These are phyloP conservation scores for Ceratitis capitata DNA, from an alignment of 1,140 invertebrate species.

Conservation along the genomic window DNA sequence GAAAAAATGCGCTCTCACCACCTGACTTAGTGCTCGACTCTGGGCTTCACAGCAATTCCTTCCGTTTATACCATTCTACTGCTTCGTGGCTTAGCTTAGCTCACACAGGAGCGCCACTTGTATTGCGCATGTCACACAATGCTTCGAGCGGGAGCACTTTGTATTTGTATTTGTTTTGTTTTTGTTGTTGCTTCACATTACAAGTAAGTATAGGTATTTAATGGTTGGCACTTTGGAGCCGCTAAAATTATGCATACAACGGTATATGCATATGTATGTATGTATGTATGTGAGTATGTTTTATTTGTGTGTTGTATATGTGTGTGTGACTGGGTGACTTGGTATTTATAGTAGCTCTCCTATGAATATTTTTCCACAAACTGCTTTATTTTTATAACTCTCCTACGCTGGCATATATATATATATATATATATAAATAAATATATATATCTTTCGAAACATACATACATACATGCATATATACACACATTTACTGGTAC, in stretches of 20 bases:
- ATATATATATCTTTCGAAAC: neutral
- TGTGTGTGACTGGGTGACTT: neutral
- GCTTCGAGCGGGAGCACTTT: neutral
- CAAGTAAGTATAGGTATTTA: neutral
- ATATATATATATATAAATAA: neutral
- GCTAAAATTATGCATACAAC: constrained; percentile 5
- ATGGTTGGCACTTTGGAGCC: neutral
- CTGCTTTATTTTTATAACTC: neutral
- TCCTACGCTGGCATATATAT: neutral
- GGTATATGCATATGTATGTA: neutral
- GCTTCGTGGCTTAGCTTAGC: too few relatives aligned
- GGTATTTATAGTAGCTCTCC: neutral
- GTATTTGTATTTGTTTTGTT: neutral
- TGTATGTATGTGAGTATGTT: neutral
- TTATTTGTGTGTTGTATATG: neutral
- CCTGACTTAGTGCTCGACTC: neutral
- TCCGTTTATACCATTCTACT: too few relatives aligned
- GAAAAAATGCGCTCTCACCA: neutral
- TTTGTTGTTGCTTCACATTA: neutral
- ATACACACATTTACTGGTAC: neutral
- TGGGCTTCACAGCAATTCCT: too few relatives aligned
- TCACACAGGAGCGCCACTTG: neutral
- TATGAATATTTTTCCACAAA: neutral
- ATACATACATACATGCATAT: neutral
- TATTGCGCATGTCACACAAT: neutral